phyloP scores from a whole-genome alignment of 2,797 vertebrate species.

The Argya squamiceps region DNA sequence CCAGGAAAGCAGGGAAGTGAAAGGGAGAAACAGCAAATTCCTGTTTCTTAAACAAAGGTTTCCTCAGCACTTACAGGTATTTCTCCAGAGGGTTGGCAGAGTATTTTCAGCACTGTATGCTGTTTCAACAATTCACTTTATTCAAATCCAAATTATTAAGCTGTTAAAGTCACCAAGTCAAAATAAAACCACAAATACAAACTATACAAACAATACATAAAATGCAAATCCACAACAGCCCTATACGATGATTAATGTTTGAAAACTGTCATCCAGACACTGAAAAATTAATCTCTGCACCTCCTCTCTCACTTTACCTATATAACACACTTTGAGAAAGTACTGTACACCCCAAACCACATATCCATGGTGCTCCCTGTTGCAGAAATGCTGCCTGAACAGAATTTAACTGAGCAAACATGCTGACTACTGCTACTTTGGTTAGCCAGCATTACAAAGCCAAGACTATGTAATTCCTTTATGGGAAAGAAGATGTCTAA shows the following conservation, averaged over 20 bases:
- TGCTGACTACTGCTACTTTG: background rate
- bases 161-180: background rate
- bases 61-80: slow-evolving; percentile 46
- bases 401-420: background rate
- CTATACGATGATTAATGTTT: background rate
- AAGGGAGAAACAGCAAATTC: background rate
- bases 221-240: background rate
- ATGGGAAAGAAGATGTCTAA: background rate
- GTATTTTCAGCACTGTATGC: background rate
- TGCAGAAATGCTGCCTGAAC: background rate
- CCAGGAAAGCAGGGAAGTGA: background rate
- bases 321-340: background rate
- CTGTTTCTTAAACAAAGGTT: background rate
- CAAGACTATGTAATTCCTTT: background rate
- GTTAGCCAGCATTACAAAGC: background rate
- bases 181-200: background rate
- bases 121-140: background rate
- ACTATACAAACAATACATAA: background rate
- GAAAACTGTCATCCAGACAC: background rate
- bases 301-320: background rate
- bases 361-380: background rate
- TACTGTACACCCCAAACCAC: background rate
- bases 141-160: background rate
- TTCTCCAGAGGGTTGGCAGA: slow-evolving; percentile 55
- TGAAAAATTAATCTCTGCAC: background rate